Percentiles rank a stretch among this genome's conserved stretches.
phyloP scores from a whole-genome alignment of 2,797 vertebrate genomes.

The Epinephelus awoara region DNA sequence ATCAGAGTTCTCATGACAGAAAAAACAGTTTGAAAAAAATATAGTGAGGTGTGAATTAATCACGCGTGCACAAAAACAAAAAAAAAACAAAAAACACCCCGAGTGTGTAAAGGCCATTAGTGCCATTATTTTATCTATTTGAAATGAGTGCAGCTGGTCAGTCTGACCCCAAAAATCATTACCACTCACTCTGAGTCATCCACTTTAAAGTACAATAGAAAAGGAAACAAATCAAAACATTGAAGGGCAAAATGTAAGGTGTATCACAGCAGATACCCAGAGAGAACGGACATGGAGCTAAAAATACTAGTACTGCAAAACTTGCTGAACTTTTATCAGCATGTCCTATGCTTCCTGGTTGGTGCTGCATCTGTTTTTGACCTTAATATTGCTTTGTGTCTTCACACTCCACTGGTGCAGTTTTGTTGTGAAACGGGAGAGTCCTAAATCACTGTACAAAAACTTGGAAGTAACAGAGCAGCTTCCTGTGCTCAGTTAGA shows the following conservation, averaged over 20 bases:
- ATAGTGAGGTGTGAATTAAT: too few species aligned
- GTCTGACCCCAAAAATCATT: constrained; percentile 13
- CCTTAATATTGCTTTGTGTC: constrained; percentile 49
- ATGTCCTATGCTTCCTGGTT: constrained; percentile 81
- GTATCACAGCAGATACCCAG: constrained; percentile 16
- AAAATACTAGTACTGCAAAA: not conserved
- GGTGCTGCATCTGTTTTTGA: constrained; percentile 74
- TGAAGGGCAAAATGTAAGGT: not conserved
- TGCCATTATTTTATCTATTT: constrained; percentile 16
- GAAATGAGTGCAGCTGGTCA: constrained; percentile 14
- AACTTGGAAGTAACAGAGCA: not conserved
- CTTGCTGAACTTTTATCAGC: constrained; percentile 37
- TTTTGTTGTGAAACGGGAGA: constrained; percentile 46
- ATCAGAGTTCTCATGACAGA: too few species aligned
- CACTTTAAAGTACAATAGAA: not conserved
- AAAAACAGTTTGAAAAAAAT: too few species aligned
- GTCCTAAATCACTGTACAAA: constrained; percentile 17
- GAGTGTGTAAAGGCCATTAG: too few species aligned
- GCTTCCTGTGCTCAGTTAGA: constrained; percentile 28
- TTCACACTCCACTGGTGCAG: constrained; percentile 74
- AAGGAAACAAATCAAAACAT: not conserved
- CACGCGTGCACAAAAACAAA: too few species aligned
- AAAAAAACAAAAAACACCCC: too few species aligned
- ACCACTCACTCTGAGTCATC: not conserved
- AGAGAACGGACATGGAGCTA: constrained; percentile 31